phyloP scores from a whole-genome alignment of 2,797 vertebrate genomes.

The Acridotheres tristis region DNA sequence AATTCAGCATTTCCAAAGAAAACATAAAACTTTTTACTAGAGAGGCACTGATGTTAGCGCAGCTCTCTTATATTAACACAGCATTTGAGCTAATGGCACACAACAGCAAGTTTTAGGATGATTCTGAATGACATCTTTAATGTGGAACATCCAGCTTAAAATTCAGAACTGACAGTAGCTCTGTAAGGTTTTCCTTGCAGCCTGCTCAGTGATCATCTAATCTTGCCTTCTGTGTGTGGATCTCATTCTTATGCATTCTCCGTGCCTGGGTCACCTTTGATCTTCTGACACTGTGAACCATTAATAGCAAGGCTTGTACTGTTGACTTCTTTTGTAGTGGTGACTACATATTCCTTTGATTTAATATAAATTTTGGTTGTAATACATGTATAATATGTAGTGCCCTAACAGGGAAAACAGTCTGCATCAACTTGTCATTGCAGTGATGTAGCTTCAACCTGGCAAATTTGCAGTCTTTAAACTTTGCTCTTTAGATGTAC shows the following conservation, averaged over 20 bases:
- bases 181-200: not conserved
- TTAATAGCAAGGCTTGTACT: slow-evolving; percentile 12
- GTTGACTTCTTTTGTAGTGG: not conserved
- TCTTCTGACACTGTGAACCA: not conserved
- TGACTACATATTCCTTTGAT: slow-evolving; percentile 30
- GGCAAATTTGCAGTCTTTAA: not conserved
- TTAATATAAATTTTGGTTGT: not conserved
- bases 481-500: not conserved
- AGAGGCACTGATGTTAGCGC: not conserved
- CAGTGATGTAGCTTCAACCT: not conserved
- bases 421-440: not conserved
- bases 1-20: not conserved
- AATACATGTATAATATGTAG: not conserved
- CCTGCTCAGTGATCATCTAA: not conserved
- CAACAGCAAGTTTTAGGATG: not conserved
- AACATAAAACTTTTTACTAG: not conserved
- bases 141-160: slow-evolving; percentile 12
- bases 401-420: not conserved
- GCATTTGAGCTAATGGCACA: not conserved
- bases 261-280: not conserved
- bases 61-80: not conserved
- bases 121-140: slow-evolving; percentile 5
- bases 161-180: not conserved
- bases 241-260: not conserved
- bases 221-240: not conserved